Evolutionary conservation across 2,113 vertebrate genomes (phyloP), one percentile per base, ranked within the genome.

Genomic region (Podarcis raffonei): DNA sequence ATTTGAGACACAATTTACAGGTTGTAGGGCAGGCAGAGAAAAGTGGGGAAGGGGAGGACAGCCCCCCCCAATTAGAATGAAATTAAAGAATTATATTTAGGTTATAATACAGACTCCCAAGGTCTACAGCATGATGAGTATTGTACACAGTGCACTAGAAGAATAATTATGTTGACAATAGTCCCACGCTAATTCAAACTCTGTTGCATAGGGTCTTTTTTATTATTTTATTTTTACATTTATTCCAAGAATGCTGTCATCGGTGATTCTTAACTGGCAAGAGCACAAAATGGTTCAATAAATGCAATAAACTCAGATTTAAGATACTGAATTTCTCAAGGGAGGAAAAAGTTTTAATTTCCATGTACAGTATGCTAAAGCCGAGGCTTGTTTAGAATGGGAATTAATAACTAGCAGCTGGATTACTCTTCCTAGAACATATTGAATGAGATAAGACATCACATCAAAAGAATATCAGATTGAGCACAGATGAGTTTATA

Each of bases 251-350:
- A 91, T 91, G 81, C 84, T 86, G 72, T 92, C 84, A 48, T 89
- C 83, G 89, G 89, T 93, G 37, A 68, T 94, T 76, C 71, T 92
- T 92, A 96, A 95, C 90, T 92, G 71, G 91, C 91, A 92, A 90
- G 93, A 92, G 32, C 23, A 39, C 72, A 39, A 83, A 93, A 25
- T 37, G 39, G 88, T 90, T 84, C 53, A 76, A 80, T 89, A 86
- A 39, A 69, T 35, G 23, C 62, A 95, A 91, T 89, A 85, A 68
- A 89, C 72, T 85, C 77, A 89, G 53, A 89, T 89, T 42, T 71
- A 59, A 88, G 78, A 89, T 81, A 83, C 39, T 91, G 59, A 68
- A 90, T 94, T 94, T 96, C 84, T 95, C 87, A 83, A 85, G 90
- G 89, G 90, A 93, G 88, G 48, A 76, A 76, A 6, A 9, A 35